These are phyloP conservation scores for Larimichthys crocea DNA, from an alignment of 2,113 vertebrate genomes.

Conservation along the genomic window DNA sequence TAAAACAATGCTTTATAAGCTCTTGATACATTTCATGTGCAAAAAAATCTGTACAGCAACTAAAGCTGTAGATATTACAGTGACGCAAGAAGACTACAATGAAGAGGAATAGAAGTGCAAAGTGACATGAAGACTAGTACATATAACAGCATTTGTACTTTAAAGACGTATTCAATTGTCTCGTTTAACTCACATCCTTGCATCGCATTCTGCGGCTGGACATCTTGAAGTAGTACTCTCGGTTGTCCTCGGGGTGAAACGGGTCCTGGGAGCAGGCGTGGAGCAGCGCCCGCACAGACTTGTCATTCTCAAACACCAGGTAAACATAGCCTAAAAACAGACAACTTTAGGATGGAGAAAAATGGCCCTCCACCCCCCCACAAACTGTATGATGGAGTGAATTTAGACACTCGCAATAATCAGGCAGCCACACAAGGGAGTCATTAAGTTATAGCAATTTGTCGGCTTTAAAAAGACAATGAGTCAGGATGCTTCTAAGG, in stretches of 20 bases:
- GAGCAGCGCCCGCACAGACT: slow-evolving; percentile 93
- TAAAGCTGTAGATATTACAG: too few relatives aligned
- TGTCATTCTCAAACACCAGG: slow-evolving; percentile 97
- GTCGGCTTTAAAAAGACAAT: background rate
- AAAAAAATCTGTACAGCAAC: too few relatives aligned
- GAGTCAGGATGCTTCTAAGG: background rate
- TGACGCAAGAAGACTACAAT: too few relatives aligned
- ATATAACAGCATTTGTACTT: too few relatives aligned
- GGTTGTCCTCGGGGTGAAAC: slow-evolving; percentile 91
- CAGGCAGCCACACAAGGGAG: background rate
- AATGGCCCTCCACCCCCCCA: background rate
- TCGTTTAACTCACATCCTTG: slow-evolving; percentile 89
- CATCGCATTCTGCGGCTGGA: slow-evolving; percentile 98
- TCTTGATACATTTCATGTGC: too few relatives aligned
- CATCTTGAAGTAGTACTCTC: slow-evolving; percentile 99
- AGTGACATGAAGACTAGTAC: too few relatives aligned
- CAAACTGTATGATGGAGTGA: background rate
- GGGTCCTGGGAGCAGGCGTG: slow-evolving; percentile 96
- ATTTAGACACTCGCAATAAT: background rate
- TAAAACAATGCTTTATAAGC: too few relatives aligned
- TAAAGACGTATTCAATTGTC: too few relatives aligned
- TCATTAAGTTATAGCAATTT: background rate
- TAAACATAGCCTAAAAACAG: slow-evolving; percentile 92
- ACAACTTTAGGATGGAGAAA: background rate
- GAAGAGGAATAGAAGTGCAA: too few relatives aligned